These are phyloP conservation scores for Himalopsyche anomala DNA, from an alignment of 2,888 invertebrate species.

Conservation along the genomic window DNA sequence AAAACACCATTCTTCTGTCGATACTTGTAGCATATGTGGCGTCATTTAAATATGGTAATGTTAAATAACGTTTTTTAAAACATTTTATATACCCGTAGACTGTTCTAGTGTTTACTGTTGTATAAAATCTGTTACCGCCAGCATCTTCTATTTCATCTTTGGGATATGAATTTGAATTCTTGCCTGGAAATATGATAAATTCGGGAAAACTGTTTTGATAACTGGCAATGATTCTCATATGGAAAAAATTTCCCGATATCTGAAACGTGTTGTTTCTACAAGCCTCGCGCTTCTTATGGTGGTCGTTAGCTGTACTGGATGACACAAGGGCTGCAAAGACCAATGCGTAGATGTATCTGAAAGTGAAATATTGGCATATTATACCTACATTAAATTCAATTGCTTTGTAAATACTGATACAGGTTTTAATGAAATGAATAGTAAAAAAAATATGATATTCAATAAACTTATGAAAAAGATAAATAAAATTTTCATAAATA, in stretches of 20 bases:
- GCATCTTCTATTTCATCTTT: not conserved
- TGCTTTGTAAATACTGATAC: too few species aligned
- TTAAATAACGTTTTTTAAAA: not conserved
- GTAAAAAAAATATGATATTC: too few species aligned
- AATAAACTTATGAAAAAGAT: too few species aligned
- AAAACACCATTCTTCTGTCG: not conserved
- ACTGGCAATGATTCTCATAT: not conserved
- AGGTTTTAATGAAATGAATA: too few species aligned
- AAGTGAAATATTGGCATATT: not conserved
- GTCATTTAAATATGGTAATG: not conserved
- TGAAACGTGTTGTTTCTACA: not conserved
- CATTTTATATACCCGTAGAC: not conserved
- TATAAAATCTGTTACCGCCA: not conserved
- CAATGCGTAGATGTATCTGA: not conserved
- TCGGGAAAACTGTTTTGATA: not conserved
- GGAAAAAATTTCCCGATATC: constrained; percentile 2
- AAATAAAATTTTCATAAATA: too few species aligned
- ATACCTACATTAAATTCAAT: too few species aligned
- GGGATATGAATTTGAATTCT: not conserved
- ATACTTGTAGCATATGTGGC: not conserved
- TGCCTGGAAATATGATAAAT: not conserved
- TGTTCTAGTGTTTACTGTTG: not conserved
- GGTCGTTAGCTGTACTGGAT: not conserved
- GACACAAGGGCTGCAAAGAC: not conserved
- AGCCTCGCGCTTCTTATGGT: not conserved